Percentiles rank a stretch among this genome's conserved stretches.
phyloP scores from a whole-genome alignment of 2,888 invertebrate genomes.

The Drosophila maculinotata region DNA sequence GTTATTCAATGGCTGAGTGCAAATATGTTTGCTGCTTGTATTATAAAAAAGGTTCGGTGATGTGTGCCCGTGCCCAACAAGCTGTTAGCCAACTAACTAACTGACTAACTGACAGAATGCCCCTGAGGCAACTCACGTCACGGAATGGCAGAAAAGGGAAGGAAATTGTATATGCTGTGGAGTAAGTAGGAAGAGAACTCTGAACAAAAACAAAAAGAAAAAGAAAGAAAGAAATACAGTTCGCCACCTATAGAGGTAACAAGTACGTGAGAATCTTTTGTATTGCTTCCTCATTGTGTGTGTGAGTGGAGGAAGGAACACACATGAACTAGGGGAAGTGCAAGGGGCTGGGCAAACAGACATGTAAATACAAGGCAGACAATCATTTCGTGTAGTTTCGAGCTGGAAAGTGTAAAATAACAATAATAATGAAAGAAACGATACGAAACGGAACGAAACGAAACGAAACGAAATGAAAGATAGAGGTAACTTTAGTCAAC shows the following conservation, averaged over 20 bases:
- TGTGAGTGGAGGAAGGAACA: conserved; percentile 47
- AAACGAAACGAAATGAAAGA: no score
- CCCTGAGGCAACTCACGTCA: conserved; percentile 40
- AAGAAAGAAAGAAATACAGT: conserved; percentile 41
- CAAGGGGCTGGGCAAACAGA: background rate
- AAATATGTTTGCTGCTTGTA: conserved; percentile 16
- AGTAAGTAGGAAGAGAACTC: conserved; percentile 33
- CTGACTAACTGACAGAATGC: conserved; percentile 24
- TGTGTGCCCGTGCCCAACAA: conserved; percentile 35
- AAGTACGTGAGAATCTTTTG: conserved; percentile 81
- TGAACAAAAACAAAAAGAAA: conserved; percentile 10
- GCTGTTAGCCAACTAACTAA: conserved; percentile 29
- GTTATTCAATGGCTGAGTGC: background rate
- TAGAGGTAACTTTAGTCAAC: conserved; percentile 55
- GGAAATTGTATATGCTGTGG: conserved; percentile 43
- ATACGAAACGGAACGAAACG: conserved; percentile 24
- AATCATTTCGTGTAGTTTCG: conserved; percentile 60
- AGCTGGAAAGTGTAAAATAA: conserved; percentile 70
- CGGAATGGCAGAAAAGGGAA: conserved; percentile 23
- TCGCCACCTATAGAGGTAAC: conserved; percentile 71
- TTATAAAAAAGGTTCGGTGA: conserved; percentile 22
- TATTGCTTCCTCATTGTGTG: conserved; percentile 76
- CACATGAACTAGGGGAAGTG: conserved; percentile 2
- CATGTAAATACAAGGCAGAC: conserved; percentile 31
- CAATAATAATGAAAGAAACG: conserved; percentile 42